Evolutionary conservation across 2,797 vertebrate genomes (phyloP).

Genomic region (Zenarchopterus dispar): DNA sequence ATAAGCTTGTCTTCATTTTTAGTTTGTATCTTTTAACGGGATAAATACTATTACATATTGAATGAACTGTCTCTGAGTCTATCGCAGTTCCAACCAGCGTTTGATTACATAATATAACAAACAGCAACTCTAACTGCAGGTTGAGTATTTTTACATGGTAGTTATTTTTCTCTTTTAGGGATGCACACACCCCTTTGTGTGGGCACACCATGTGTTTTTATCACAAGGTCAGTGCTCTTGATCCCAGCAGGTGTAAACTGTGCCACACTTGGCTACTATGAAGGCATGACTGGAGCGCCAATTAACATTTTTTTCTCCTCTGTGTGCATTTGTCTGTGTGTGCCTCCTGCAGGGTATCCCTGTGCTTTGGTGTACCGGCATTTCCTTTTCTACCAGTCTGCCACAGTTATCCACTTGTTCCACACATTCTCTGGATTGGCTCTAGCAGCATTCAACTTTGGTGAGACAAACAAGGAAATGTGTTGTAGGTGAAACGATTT

Average conservation of each 20-base stretch:
- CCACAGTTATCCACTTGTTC: slow-evolving; percentile 91
- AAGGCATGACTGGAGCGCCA: not conserved
- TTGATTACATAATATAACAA: too few species aligned
- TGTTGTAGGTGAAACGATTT: not conserved
- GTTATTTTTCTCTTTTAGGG: not conserved
- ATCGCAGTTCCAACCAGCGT: too few species aligned
- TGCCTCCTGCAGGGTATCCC: slow-evolving; percentile 87
- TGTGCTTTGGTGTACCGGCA: slow-evolving; percentile 91
- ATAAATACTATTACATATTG: too few species aligned
- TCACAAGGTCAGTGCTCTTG: slow-evolving; percentile 37
- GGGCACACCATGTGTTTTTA: not conserved
- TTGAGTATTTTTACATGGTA: too few species aligned
- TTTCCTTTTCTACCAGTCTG: slow-evolving; percentile 90
- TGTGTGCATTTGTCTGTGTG: slow-evolving; percentile 9
- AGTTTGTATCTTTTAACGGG: too few species aligned
- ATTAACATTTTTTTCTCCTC: slow-evolving; percentile 32
- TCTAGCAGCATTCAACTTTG: slow-evolving; percentile 97
- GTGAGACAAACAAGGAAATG: slow-evolving; percentile 76
- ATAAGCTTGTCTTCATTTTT: too few species aligned
- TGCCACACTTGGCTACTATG: slow-evolving; percentile 16
- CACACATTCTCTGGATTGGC: slow-evolving; percentile 90
- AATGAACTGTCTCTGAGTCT: too few species aligned
- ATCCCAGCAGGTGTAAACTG: slow-evolving; percentile 16
- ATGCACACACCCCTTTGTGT: not conserved
- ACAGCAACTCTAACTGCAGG: too few species aligned